These are phyloP conservation scores for Stramonita haemastoma DNA, from an alignment of 2,888 invertebrate species.

Conservation along the genomic window DNA sequence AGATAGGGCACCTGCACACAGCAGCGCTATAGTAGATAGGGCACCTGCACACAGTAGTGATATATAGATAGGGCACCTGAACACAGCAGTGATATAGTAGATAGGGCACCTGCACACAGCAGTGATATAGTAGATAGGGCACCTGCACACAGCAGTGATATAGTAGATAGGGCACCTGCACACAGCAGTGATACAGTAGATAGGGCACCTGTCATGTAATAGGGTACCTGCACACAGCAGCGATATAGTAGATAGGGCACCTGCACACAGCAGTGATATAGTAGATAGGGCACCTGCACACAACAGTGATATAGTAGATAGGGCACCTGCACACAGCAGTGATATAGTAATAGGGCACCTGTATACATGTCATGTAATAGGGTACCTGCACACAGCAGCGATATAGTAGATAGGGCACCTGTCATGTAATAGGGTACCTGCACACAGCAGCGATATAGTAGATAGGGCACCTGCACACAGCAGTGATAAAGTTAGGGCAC, in stretches of 20 bases:
- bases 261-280: background rate
- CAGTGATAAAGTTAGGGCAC: background rate
- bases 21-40: background rate
- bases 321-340: background rate
- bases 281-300: constrained; percentile 7
- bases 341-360: background rate
- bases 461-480: constrained; percentile 4
- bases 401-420: no score
- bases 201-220: no score
- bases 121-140: background rate
- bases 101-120: background rate
- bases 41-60: background rate
- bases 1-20: constrained; percentile 42
- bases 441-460: background rate
- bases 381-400: background rate
- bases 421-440: background rate
- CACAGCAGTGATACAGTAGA: background rate
- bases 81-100: background rate
- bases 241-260: background rate
- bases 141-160: background rate
- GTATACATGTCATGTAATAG: background rate
- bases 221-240: no score
- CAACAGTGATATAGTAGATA: no score
- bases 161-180: background rate
- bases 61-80: background rate